phyloP scores from a whole-genome alignment of 2,888 invertebrate genomes.

The Priocnemis perturbator region DNA sequence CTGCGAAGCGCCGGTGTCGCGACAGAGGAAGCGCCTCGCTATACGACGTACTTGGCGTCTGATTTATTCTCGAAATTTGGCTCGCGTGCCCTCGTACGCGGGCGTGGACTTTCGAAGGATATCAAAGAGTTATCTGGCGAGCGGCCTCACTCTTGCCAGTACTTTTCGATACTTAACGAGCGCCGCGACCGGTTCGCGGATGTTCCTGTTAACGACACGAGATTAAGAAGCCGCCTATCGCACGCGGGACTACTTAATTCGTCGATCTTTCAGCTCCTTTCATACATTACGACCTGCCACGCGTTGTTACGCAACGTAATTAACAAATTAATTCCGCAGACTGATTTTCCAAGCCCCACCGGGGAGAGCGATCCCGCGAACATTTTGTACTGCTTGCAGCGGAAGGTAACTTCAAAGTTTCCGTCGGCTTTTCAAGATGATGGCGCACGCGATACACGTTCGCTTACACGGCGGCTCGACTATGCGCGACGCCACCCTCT shows the following conservation, averaged over 20 bases:
- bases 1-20: constrained; percentile 20
- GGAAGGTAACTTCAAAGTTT: constrained; percentile 2
- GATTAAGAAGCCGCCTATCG: too few relatives aligned
- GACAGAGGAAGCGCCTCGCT: constrained; percentile 24
- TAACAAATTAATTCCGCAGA: too few relatives aligned
- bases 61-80: constrained; percentile 65
- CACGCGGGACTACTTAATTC: neutral
- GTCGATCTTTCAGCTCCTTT: neutral
- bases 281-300: constrained; percentile 22
- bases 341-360: too few relatives aligned
- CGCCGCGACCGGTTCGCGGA: too few relatives aligned
- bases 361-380: neutral
- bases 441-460: neutral
- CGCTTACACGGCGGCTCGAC: too few relatives aligned
- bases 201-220: too few relatives aligned
- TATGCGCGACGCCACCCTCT: too few relatives aligned
- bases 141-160: constrained; percentile 13
- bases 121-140: constrained; percentile 54
- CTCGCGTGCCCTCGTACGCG: constrained; percentile 27
- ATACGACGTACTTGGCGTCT: constrained; percentile 51
- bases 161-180: neutral
- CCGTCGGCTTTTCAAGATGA: neutral
- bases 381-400: constrained; percentile 4
- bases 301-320: too few relatives aligned
- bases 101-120: constrained; percentile 29